Evolutionary conservation across 2,888 invertebrate species (phyloP).

Genomic region (Apamea monoglypha): DNA sequence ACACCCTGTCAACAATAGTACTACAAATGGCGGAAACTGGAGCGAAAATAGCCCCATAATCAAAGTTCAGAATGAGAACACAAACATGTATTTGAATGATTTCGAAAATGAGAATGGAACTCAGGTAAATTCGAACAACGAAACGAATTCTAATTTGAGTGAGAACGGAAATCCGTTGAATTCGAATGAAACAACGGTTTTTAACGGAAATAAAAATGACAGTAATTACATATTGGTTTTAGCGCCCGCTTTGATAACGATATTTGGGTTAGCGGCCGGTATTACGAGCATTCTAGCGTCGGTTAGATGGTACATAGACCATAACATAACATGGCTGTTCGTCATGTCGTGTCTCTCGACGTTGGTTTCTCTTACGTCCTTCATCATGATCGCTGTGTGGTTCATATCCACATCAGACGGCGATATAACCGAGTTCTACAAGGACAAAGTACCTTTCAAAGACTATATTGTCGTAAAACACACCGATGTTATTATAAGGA

Average conservation of each 20-base stretch:
- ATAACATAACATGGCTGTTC: constrained; percentile 92
- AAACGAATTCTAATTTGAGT: constrained; percentile 61
- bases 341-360: constrained; percentile 89
- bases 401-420: constrained; percentile 82
- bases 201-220: constrained; percentile 64
- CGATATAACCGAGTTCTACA: constrained; percentile 83
- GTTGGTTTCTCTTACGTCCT: constrained; percentile 84
- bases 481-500: constrained; percentile 78
- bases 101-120: constrained; percentile 55
- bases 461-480: constrained; percentile 83
- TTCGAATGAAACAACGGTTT: constrained; percentile 56
- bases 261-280: constrained; percentile 89
- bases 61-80: constrained; percentile 37
- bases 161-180: constrained; percentile 50
- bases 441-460: constrained; percentile 83
- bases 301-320: constrained; percentile 92
- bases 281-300: constrained; percentile 91
- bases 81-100: constrained; percentile 41
- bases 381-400: constrained; percentile 84
- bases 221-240: constrained; percentile 81
- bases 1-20: constrained; percentile 53
- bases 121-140: constrained; percentile 50
- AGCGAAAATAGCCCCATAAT: constrained; percentile 38
- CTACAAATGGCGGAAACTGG: constrained; percentile 35
- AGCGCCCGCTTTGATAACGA: constrained; percentile 87